A percentile compares a stretch with the other conserved stretches of the same genome.
These are phyloP conservation scores for Pipra filicauda DNA, from an alignment of 2,113 vertebrate genomes.

Conservation along the genomic window DNA sequence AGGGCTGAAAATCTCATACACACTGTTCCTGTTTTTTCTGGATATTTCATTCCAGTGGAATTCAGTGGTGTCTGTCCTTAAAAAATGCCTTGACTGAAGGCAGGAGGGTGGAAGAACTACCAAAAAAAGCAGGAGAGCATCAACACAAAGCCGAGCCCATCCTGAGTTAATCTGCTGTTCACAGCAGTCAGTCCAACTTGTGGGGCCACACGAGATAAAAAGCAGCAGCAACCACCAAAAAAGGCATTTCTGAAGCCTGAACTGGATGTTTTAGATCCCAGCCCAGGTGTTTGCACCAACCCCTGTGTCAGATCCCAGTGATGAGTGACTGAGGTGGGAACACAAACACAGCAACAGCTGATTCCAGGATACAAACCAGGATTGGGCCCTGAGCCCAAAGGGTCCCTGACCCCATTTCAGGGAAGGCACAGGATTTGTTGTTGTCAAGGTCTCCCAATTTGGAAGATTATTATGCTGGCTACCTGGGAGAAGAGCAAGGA, in stretches of 20 bases:
- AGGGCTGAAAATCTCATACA: background rate
- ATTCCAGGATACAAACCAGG: fast-evolving
- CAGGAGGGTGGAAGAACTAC: background rate
- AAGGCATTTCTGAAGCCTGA: background rate
- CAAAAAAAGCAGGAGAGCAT: background rate
- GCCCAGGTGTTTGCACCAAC: background rate
- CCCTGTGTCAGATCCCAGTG: fast-evolving
- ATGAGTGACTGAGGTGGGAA: background rate
- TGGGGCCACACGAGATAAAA: background rate
- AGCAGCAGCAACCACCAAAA: fast-evolving
- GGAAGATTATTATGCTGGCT: background rate
- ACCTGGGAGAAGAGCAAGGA: background rate
- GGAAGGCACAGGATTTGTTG: background rate
- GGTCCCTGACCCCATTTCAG: background rate
- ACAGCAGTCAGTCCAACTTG: fast-evolving
- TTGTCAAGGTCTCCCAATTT: background rate
- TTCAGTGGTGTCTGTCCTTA: background rate
- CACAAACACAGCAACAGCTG: fast-evolving
- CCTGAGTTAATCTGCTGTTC: background rate
- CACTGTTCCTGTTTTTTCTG: fast-evolving
- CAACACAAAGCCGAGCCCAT: background rate
- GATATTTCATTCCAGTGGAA: background rate
- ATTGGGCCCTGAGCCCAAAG: background rate
- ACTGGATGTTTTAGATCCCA: fast-evolving
- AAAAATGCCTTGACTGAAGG: background rate